Conservation (phyloP, 2,113 vertebrate genomes). For the Callaeas wilsoni region DNA sequence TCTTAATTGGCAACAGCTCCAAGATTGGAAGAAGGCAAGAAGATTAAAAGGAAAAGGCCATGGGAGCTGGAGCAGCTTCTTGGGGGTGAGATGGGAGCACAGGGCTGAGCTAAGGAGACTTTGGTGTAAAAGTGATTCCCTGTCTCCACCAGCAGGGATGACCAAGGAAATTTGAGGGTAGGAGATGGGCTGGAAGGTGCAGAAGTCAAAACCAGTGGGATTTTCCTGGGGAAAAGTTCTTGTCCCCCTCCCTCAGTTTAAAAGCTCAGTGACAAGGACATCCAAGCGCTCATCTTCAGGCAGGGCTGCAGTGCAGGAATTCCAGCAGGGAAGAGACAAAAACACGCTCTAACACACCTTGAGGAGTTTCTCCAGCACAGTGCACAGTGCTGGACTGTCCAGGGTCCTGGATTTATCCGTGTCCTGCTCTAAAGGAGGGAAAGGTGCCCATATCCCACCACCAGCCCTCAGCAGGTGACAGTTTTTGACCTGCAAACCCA, state of each 20-base stretch:
- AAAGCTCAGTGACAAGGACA: background rate
- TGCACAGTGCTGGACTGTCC: background rate
- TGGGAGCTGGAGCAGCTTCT: background rate
- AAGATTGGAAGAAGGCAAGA: background rate
- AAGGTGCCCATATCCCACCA: background rate
- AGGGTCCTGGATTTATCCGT: background rate
- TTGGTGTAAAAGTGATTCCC: background rate
- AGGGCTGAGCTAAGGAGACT: background rate
- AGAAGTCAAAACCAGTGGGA: background rate
- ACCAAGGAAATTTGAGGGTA: background rate
- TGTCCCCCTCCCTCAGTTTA: background rate
- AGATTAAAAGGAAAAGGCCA: slow-evolving; percentile 10
- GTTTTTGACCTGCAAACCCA: background rate
- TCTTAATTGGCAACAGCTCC: slow-evolving; percentile 64
- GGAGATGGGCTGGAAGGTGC: background rate
- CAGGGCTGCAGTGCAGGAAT: background rate
- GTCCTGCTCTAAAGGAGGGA: background rate
- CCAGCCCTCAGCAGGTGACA: background rate
- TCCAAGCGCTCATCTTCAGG: background rate
- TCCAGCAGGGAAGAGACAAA: background rate
- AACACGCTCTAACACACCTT: background rate
- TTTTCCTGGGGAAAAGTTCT: background rate
- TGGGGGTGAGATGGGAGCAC: background rate
- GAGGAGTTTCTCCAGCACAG: background rate
- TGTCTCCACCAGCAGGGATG: background rate